Percentiles rank a stretch among this genome's conserved stretches.
phyloP scores from a whole-genome alignment of 2,888 invertebrate genomes.

The Brachypterus glaber region DNA sequence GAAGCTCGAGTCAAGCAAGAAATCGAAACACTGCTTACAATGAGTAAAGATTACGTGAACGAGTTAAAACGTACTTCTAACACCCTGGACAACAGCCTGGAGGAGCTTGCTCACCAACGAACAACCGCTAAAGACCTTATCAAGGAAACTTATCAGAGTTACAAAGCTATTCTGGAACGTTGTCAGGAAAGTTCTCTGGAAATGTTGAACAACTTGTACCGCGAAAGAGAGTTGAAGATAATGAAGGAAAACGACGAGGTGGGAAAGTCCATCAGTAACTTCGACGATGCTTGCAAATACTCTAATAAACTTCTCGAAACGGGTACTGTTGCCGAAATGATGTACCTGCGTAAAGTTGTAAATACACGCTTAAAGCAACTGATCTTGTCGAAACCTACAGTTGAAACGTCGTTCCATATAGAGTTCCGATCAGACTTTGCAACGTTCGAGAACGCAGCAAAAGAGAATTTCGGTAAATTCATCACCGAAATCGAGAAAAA shows the following conservation, averaged over 20 bases:
- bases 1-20: conserved; percentile 67
- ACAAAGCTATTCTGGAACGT: conserved; percentile 71
- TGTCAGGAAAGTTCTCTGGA: conserved; percentile 66
- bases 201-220: conserved; percentile 67
- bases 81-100: conserved; percentile 67
- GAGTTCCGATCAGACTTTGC: conserved; percentile 74
- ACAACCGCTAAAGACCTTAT: conserved; percentile 78
- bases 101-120: conserved; percentile 77
- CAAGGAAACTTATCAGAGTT: conserved; percentile 68
- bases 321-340: conserved; percentile 77
- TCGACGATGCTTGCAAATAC: conserved; percentile 81
- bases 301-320: conserved; percentile 70
- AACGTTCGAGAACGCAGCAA: conserved; percentile 64
- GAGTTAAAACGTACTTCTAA: conserved; percentile 68
- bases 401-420: conserved; percentile 67
- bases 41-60: conserved; percentile 66
- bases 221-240: conserved; percentile 75
- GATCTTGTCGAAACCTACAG: conserved; percentile 72
- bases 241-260: conserved; percentile 77
- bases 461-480: conserved; percentile 64
- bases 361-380: conserved; percentile 67
- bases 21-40: conserved; percentile 61
- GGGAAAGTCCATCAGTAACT: conserved; percentile 73
- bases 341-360: conserved; percentile 72
- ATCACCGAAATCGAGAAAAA: conserved; percentile 55